Evolutionary conservation across 2,797 vertebrate species (phyloP).

Genomic region (Fundulus diaphanus): DNA sequence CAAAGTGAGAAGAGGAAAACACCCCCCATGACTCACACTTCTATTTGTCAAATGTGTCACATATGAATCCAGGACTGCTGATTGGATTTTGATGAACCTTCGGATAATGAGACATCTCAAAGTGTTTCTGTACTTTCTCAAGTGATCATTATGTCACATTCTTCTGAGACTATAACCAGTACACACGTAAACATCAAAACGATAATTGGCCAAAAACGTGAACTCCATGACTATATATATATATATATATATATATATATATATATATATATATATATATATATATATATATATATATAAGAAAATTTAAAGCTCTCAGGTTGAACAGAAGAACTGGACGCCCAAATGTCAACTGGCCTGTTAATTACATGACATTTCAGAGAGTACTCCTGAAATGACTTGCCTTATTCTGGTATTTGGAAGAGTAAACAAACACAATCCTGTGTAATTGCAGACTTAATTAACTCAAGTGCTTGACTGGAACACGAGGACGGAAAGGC

Average conservation of each 20-base stretch:
- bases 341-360: constrained; percentile 51
- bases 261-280: too few relatives aligned
- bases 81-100: constrained; percentile 66
- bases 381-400: constrained; percentile 48
- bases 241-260: too few relatives aligned
- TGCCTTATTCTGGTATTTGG: constrained; percentile 67
- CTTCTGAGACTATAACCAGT: not conserved
- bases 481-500: constrained; percentile 38
- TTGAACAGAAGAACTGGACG: constrained; percentile 27
- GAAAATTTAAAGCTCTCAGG: constrained; percentile 7
- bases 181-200: constrained; percentile 1
- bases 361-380: constrained; percentile 68
- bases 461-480: constrained; percentile 67
- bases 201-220: not conserved
- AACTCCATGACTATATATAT: not conserved
- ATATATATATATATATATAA: not conserved
- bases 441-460: constrained; percentile 69
- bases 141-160: constrained; percentile 32
- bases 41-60: constrained; percentile 67
- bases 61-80: constrained; percentile 50
- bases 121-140: constrained; percentile 21
- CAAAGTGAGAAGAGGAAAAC: constrained; percentile 33
- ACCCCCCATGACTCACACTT: constrained; percentile 48
- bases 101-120: constrained; percentile 57
- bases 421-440: constrained; percentile 68